Base-by-base conservation (phyloP, 2,797 vertebrate genomes). In the Chaenodraco wilsoni region DNA sequence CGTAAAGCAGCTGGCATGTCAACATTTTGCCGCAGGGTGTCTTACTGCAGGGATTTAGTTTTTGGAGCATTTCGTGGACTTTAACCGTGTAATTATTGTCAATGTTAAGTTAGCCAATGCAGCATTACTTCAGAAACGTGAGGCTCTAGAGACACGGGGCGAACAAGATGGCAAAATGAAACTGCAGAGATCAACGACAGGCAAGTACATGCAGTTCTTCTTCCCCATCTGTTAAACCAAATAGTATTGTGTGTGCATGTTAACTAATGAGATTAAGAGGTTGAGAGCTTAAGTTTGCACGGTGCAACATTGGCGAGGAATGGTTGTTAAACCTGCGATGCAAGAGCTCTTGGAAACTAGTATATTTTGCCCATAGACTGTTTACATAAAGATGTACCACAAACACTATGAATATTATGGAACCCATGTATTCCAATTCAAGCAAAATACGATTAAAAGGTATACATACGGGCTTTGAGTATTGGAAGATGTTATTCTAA, bases 131-230 rank as follows among this genome's bases (percentile, higher is more conserved):
- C 40, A 5, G 14, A 23, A 41, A 50, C 9, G 15, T 2, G 50
- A 21, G n/a, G n/a, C 37, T 65, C 33, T 8, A 15, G 37, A 31
- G 19, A 31, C 0, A 27, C 19, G 1, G 37, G 9, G 31, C 15
- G 52, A 57, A 16, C 65, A 62, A 69, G 41, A 67, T 75, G 82
- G 72, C 52, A 71, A 44, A n/a, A 74, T 74, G 74, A 55, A 68
- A 0, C 67, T 21, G 33, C 70, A 27, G 61, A 64, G 46, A 63
- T 23, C 23, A 44, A 14, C 27, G 27, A 31, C 59, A 74, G 74
- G 68, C 55, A 80, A 79, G 78, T 82, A n/a, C 31, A 27, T 5
- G 8, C 12, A 12, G 23, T 21, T 15, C 3, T 33, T 9, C 6
- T 14, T 3, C 9, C 49, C n/a, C 27, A 9, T 16, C 9, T 40